phyloP scores from a whole-genome alignment of 2,113 vertebrate genomes.

The Tachuris rubrigastra region DNA sequence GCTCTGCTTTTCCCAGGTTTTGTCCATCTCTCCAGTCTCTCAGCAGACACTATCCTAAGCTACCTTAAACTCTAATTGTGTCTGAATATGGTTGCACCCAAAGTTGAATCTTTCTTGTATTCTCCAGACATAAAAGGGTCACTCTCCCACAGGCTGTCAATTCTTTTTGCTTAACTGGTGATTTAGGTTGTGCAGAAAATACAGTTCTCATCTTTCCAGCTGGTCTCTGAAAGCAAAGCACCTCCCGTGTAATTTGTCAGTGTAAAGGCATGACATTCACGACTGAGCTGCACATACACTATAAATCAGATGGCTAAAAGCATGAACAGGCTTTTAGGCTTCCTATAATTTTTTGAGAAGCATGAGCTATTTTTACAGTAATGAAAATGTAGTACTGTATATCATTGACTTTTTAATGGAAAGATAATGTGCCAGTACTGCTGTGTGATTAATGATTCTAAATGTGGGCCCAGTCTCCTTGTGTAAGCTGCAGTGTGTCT shows the following conservation, averaged over 20 bases:
- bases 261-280: slow-evolving; percentile 1
- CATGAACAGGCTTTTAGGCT: slow-evolving; percentile 31
- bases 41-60: neutral
- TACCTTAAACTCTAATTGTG: neutral
- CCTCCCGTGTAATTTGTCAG: slow-evolving; percentile 15
- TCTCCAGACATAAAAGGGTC: neutral
- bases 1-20: neutral
- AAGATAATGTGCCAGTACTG: slow-evolving; percentile 2
- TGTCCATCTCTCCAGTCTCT: neutral
- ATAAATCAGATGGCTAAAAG: slow-evolving; percentile 56
- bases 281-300: neutral
- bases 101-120: neutral
- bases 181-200: neutral
- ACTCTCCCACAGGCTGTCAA: neutral
- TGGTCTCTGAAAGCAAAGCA: slow-evolving; percentile 4
- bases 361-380: slow-evolving; percentile 43
- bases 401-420: slow-evolving; percentile 49
- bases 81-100: neutral
- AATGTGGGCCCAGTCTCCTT: neutral
- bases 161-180: slow-evolving; percentile 17
- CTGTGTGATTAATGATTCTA: slow-evolving; percentile 9
- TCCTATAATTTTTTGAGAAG: neutral
- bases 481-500: neutral
- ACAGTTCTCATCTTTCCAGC: slow-evolving; percentile 6
- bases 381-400: slow-evolving; percentile 16